Base-by-base conservation (phyloP, 2,888 invertebrate genomes). In the Lepidochitona cinerea region DNA sequence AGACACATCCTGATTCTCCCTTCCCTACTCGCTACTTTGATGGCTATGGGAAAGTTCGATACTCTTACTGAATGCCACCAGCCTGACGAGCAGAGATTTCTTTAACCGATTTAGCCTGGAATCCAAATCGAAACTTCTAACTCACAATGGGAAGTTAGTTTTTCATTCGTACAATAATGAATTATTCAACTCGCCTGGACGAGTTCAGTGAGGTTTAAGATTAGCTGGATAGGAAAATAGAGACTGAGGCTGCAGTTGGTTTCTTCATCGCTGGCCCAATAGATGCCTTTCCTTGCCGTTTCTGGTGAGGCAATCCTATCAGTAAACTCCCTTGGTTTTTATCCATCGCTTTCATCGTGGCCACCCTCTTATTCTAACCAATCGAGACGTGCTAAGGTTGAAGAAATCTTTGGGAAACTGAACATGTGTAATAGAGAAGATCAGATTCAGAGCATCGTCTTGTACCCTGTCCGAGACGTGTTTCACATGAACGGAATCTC, bases 61-160 rank as follows among this genome's bases (percentile, higher is more conserved):
- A 35, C 35, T 14, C 37, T 32, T 66, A 14, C 66, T 66, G n/a
- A 66, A 66, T 66, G 37, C 26, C 18, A n/a, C 35, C 66, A 66
- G 37, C 66, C 66, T 66, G 66, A 37, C 66, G 66, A 36, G 35
- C 18, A 18, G n/a, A 12, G 36, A n/a, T 66, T 37, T 37, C 37
- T 23, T 37, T 36, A 32, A 36, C 32, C 35, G 29, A 36, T 18
- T 37, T 14, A 36, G 37, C 35, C 35, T 18, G 37, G 66, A 37
- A 23, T 35, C 35, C 18, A 66, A 36, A 66, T 37, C 37, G 36
- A 37, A 66, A 18, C 29, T 14, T 66, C 23, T 35, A 29, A 12
- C n/a, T 14, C 66, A 66, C 66, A 66, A 66, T 23, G 37, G 66
- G 37, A 66, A 66, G 66, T 66, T 66, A 66, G 66, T 66, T 66